Conservation (phyloP, 2,113 vertebrate species). For the Heterochromis multidens region DNA sequence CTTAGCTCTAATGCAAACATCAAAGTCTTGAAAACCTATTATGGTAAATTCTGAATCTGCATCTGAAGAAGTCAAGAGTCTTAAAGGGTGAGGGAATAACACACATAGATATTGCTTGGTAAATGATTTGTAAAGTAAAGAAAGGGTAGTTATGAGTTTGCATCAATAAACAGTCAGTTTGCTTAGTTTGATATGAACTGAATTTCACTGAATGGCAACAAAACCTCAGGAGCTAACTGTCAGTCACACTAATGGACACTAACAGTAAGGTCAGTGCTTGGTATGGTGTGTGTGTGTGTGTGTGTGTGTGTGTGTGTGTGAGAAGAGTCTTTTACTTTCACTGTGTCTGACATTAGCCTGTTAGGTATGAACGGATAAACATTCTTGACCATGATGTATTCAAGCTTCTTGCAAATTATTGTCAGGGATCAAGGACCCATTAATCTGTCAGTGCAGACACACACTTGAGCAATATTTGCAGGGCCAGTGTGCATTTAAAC, state of each 20-base stretch:
- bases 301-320: too few species aligned
- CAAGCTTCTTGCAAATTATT: slow-evolving; percentile 30
- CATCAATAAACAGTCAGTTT: slow-evolving; percentile 1
- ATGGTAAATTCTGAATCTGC: background rate
- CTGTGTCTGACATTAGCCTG: background rate
- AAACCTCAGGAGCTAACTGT: slow-evolving; percentile 16
- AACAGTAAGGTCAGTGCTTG: slow-evolving; percentile 16
- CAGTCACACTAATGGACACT: slow-evolving; percentile 50
- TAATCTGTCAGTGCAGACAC: background rate
- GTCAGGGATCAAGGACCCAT: background rate
- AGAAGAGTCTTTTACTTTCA: background rate
- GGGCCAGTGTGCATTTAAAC: background rate
- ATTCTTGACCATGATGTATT: slow-evolving; percentile 8
- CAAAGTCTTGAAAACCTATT: background rate
- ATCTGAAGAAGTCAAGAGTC: background rate
- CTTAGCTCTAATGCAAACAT: background rate
- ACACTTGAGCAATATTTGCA: slow-evolving; percentile 10
- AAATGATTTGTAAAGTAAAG: background rate
- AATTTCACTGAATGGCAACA: slow-evolving; percentile 25
- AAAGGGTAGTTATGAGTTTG: background rate
- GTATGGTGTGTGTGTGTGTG: background rate
- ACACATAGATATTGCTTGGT: background rate
- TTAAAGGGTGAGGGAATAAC: background rate
- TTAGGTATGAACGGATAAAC: background rate
- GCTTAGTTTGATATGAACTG: background rate